These are phyloP conservation scores for Microplitis manilae DNA, from an alignment of 2,888 invertebrate species.

Conservation along the genomic window DNA sequence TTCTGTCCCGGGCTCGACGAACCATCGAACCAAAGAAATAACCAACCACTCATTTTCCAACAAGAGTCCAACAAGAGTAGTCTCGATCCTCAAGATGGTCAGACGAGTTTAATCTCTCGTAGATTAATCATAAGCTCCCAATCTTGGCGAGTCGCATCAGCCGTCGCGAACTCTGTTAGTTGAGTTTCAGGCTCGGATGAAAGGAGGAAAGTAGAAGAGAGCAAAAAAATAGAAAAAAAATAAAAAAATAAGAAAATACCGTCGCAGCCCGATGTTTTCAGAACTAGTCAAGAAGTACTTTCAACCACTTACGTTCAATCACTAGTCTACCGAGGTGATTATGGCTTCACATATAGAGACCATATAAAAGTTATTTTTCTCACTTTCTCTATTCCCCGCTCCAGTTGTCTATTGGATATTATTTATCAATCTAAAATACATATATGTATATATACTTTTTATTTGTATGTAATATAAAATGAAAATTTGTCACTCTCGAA, in stretches of 20 bases:
- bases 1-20: background rate
- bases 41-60: slow-evolving; percentile 18
- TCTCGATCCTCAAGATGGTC: slow-evolving; percentile 31
- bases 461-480: too few species aligned
- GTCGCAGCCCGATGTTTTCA: background rate
- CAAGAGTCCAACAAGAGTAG: slow-evolving; percentile 4
- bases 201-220: background rate
- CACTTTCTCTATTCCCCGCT: slow-evolving; percentile 28
- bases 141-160: slow-evolving; percentile 37
- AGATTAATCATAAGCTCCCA: slow-evolving; percentile 49
- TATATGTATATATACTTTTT: too few species aligned
- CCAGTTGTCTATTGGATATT: slow-evolving; percentile 11
- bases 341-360: slow-evolving; percentile 23
- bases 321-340: slow-evolving; percentile 53
- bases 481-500: background rate
- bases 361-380: slow-evolving; percentile 38
- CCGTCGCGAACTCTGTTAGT: background rate
- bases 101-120: slow-evolving; percentile 46
- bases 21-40: slow-evolving; percentile 7
- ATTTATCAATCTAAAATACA: too few species aligned
- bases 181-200: slow-evolving; percentile 4
- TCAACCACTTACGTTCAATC: slow-evolving; percentile 68
- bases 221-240: slow-evolving; percentile 20
- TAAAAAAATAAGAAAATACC: background rate
- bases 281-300: slow-evolving; percentile 58